Evolutionary conservation across 2,888 invertebrate genomes (phyloP), one percentile per base, ranked within the genome.

Genomic region (Tetragnatha montana): DNA sequence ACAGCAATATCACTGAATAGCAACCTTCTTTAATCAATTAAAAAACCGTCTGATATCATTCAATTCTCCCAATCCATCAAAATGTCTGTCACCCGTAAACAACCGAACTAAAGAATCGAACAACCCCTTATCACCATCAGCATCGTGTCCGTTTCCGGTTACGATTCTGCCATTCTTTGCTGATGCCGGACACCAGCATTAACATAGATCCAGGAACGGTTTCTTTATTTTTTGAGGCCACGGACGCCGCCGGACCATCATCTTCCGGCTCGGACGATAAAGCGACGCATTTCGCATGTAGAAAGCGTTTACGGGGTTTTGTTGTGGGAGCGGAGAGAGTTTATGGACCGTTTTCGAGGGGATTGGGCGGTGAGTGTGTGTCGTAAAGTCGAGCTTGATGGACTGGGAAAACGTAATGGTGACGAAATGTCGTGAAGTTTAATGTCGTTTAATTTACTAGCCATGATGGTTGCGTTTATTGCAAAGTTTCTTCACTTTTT

Each of bases 181-280:
- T 68, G 78, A 82, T 78, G 82, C 50, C 35, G 78, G 68, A 60
- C 81, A 75, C 21, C 19, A 68, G 84, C 89, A 81, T 89, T 85
- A 89, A 89, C 89, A 89, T 89, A 89, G 89, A 85, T 89, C 81
- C 76, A 85, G 84, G 85, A 81, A 85, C 89, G 89, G 89, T 85
- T 85, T 80, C 89, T 75, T 84, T 69, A 74, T 51, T 85, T n/a
- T 89, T 85, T 76, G 89, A 70, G 89, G 89, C 89, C 89, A 89
- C 49, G 89, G 89, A 85, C 89, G 21, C 7, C 35, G 0, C 8
- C 17, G 68, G 68, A 80, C 79, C 35, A 75, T 82, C 35, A 35
- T 73, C 60, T 51, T 82, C 21, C 50, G 17, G 19, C 50, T 35
- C 47, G 50, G 73, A 51, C 73, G 73, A 51, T 73, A 71, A 70